These are phyloP conservation scores for Acipenser ruthenus DNA, from an alignment of 2,797 vertebrate genomes.

Conservation along the genomic window DNA sequence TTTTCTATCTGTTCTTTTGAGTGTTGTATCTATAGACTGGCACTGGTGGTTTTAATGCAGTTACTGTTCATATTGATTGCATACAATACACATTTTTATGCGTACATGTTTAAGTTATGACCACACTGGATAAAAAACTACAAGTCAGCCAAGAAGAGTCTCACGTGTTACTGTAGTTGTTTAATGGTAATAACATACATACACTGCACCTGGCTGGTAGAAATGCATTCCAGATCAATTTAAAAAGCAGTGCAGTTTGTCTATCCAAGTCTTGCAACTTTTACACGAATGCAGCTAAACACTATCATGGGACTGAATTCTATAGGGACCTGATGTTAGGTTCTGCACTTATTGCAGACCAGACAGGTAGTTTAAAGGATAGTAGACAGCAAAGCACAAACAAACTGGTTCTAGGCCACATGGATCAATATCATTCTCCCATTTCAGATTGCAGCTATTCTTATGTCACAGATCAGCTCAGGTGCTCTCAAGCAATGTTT, in stretches of 20 bases:
- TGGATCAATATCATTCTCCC: slow-evolving; percentile 22
- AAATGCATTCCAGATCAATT: background rate
- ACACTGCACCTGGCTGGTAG: background rate
- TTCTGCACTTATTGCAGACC: slow-evolving; percentile 15
- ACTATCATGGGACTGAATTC: too few relatives aligned
- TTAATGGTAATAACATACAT: background rate
- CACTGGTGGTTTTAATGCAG: too few relatives aligned
- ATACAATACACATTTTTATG: too few relatives aligned
- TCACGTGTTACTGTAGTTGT: background rate
- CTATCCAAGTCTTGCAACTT: too few relatives aligned
- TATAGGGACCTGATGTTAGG: background rate
- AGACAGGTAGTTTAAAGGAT: slow-evolving; percentile 18
- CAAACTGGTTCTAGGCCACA: slow-evolving; percentile 15
- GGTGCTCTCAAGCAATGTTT: slow-evolving; percentile 32
- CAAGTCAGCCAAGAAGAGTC: background rate
- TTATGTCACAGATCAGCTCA: slow-evolving; percentile 27
- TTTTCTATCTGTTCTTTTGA: too few relatives aligned
- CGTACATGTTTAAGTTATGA: background rate
- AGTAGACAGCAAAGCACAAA: slow-evolving; percentile 11
- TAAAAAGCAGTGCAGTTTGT: background rate
- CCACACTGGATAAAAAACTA: background rate
- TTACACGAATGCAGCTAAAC: too few relatives aligned
- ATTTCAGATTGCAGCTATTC: slow-evolving; percentile 26
- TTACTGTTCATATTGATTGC: too few relatives aligned
- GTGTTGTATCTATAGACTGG: too few relatives aligned